phyloP scores from a whole-genome alignment of 2,888 invertebrate species.

The Macrosiphum euphorbiae region DNA sequence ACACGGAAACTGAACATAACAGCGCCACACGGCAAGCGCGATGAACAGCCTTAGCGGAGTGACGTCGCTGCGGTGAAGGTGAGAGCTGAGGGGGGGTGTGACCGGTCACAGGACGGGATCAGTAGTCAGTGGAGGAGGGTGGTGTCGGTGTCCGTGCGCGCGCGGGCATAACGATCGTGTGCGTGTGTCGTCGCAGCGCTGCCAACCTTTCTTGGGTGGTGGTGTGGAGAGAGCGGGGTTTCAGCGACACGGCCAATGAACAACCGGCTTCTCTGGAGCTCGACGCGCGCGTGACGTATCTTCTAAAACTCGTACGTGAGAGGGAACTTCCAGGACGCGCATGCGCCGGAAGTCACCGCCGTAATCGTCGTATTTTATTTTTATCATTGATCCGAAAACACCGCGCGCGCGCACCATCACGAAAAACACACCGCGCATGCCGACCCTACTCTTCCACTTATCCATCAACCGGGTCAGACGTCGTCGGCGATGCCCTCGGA shows the following conservation, averaged over 20 bases:
- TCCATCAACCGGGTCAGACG: constrained; percentile 30
- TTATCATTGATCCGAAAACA: constrained; percentile 61
- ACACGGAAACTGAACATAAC: constrained; percentile 39
- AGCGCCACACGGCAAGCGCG: background rate
- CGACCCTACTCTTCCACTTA: background rate
- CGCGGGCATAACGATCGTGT: constrained; percentile 22
- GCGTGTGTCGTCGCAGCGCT: constrained; percentile 48
- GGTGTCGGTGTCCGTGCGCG: background rate
- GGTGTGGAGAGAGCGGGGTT: background rate
- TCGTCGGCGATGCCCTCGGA: background rate
- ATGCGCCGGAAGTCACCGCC: background rate
- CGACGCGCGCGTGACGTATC: constrained; percentile 56
- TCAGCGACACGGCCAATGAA: constrained; percentile 37
- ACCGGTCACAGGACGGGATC: constrained; percentile 10
- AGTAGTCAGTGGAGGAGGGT: background rate
- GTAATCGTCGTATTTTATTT: constrained; percentile 56
- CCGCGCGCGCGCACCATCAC: background rate
- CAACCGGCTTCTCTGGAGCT: constrained; percentile 7
- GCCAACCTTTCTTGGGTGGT: constrained; percentile 24
- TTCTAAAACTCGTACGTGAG: constrained; percentile 33
- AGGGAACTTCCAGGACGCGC: constrained; percentile 31
- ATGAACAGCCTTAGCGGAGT: constrained; percentile 38
- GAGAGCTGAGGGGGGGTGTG: constrained; percentile 28
- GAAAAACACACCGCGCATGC: background rate
- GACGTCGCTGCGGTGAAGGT: constrained; percentile 4